Base-by-base conservation (phyloP, 2,113 vertebrate species). In the Sprattus sprattus region DNA sequence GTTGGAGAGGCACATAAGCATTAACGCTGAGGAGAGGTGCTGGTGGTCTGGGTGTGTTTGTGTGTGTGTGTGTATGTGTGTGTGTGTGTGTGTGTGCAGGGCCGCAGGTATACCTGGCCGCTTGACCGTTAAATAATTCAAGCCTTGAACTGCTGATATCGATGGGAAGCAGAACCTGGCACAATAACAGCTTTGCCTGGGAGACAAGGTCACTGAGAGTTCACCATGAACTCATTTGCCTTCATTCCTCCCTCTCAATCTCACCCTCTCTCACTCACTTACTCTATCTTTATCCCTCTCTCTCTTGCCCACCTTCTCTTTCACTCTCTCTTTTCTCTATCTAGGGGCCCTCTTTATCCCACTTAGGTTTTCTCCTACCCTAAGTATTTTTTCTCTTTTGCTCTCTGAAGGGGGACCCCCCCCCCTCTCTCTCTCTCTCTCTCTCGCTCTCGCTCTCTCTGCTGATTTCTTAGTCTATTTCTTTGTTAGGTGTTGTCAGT, bases 71-170 rank as follows among this genome's bases (percentile, higher is more conserved):
- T 16, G 67, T 75, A 32, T 39, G 28, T 75, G 67, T 28, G 71
- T 39, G 32, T 39, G 28, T 18, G 25, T 4, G 32, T 15, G 32
- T 25, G 89, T 92, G 85, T 90, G 83, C 89, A 89, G 84, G 86
- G 45, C 91, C 90, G 89, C 87, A 88, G 90, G 90, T 88, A 87
- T 89, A 78, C 71, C 44, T 25, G 87, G 28, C 22, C 88, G 87
- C 91, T 89, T 89, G 91, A 91, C 86, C 87, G 82, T 87, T 93
- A 89, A 95, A 94, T 93, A 91, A 93, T 94, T 95, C 90, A 95
- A 90, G 87, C 47, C 49, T 50, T 88, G 88, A 91, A 90, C 89
- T 87, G 89, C 89, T 93, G 90, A 92, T 94, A 93, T 93, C 89
- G 90, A 91, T 92, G 88, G 89, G 88, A 85, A 83, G 89, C 91